A percentile compares a stretch with the other conserved stretches of the same genome.
These are phyloP conservation scores for Oreochromis tanganicae DNA, from an alignment of 2,113 vertebrate species.

Conservation along the genomic window DNA sequence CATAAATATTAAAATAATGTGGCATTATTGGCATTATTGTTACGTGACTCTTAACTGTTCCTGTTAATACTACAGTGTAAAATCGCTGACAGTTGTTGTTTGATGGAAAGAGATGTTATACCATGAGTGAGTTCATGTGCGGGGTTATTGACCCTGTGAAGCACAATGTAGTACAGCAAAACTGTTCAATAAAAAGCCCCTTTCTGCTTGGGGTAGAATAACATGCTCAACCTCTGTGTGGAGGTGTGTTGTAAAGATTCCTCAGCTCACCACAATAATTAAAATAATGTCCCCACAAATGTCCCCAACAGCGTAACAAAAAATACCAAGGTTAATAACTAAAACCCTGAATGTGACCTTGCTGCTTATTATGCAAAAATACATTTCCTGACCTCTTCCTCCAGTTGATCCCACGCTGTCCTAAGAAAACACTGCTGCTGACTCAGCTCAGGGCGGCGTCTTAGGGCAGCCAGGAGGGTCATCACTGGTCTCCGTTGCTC, in stretches of 20 bases:
- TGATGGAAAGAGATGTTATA: background rate
- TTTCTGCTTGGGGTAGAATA: background rate
- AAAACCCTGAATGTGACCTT: background rate
- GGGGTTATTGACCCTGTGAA: background rate
- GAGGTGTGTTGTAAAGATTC: background rate
- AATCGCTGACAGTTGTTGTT: background rate
- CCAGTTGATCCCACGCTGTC: constrained; percentile 15
- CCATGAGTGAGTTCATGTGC: background rate
- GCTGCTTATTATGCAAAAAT: background rate
- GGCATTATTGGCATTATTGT: background rate
- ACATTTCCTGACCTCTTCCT: constrained; percentile 17
- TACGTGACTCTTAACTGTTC: background rate
- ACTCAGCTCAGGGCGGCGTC: constrained; percentile 14
- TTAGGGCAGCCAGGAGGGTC: constrained; percentile 10
- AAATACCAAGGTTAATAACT: background rate
- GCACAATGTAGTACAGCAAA: background rate
- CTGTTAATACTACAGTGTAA: background rate
- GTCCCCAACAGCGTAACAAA: background rate
- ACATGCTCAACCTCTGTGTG: background rate
- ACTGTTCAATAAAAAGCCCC: background rate
- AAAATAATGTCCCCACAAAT: background rate
- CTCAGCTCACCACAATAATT: background rate
- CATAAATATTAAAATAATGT: background rate
- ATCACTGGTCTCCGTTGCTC: constrained; percentile 36
- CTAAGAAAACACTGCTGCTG: constrained; percentile 8